Base-by-base conservation (phyloP, 1,140 invertebrate genomes). In the Pseudomyrmex pallidus region DNA sequence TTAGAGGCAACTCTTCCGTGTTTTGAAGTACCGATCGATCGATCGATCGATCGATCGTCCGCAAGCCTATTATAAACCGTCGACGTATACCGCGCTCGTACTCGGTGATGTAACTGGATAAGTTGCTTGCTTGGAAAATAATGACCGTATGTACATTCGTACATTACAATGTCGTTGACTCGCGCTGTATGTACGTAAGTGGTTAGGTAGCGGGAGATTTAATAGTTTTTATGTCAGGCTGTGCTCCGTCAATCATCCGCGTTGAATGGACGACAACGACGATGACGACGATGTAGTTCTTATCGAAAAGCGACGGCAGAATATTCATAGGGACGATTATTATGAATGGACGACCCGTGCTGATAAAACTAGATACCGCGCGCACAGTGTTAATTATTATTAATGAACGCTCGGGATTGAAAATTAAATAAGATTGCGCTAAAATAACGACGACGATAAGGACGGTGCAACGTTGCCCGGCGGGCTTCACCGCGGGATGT, bases 11-110 rank as follows among this genome's bases (percentile, higher is more conserved):
- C 22, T 20, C 17, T 50, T 25, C 44, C 44, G 25, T 20, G 48
- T 67, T n/a, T 61, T 54, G 35, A 48, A n/a, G 35, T 35, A 35
- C 0, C 64, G 76, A 59, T 25, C 64, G 66, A 70, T 67, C 72
- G 54, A 35, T 35, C 56, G 68, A 48, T 74, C 44, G 44, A 15
- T 20, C n/a, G 72, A 50, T 74, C 78, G 35, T 35, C 48, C 20
- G 48, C 54, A 63, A 82, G 80, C 72, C 61, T 82, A 82, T 74
- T 80, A 80, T 70, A 70, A 80, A 80, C 70, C 56, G 35, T 13
- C 78, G 72, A 50, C 48, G 46, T 64, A 66, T 63, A 35, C 5
- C 5, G 35, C n/a, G 17, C 48, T 48, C 62, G 57, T 52, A 74
- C 4, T n/a, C 57, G 35, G 9, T 15, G 46, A 46, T 56, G 22